A percentile compares a stretch with the other conserved stretches of the same genome.
Conservation (phyloP, 2,797 vertebrate genomes). For the Hipposideros larvatus region DNA sequence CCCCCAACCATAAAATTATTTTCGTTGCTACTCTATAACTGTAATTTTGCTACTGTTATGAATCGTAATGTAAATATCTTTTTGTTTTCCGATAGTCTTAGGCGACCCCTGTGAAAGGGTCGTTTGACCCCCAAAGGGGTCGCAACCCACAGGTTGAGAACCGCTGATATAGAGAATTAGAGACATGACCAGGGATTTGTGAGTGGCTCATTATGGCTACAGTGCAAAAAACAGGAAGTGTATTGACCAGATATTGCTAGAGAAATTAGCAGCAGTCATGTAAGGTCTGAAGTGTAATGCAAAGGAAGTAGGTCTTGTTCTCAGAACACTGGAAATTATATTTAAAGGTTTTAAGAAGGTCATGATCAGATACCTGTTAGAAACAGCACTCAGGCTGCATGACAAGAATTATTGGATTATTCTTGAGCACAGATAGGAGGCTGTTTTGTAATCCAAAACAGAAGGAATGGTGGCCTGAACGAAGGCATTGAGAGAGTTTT, state of each 20-base stretch:
- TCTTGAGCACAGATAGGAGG: not conserved
- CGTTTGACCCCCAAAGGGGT: too few relatives aligned
- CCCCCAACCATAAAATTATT: too few relatives aligned
- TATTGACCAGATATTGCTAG: not conserved
- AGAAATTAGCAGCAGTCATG: not conserved
- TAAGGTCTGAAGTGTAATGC: not conserved
- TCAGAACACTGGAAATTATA: not conserved
- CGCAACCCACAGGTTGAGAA: not conserved
- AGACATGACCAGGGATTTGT: not conserved
- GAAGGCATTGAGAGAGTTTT: slow-evolving; percentile 41
- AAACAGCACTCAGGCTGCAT: not conserved
- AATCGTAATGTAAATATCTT: too few relatives aligned
- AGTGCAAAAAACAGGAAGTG: not conserved
- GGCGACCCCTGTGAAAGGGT: too few relatives aligned
- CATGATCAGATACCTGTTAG: slow-evolving; percentile 11
- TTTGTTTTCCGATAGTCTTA: too few relatives aligned
- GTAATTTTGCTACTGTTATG: too few relatives aligned
- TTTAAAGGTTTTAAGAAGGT: slow-evolving; percentile 22
- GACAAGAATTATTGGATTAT: slow-evolving; percentile 26
- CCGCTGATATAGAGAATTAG: not conserved
- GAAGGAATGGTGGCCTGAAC: not conserved
- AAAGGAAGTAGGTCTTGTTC: slow-evolving; percentile 26
- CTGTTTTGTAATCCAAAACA: not conserved
- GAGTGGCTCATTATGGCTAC: not conserved
- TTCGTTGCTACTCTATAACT: too few relatives aligned